These are phyloP conservation scores for Callocephalon fimbriatum DNA, from an alignment of 2,113 vertebrate species.

Conservation along the genomic window DNA sequence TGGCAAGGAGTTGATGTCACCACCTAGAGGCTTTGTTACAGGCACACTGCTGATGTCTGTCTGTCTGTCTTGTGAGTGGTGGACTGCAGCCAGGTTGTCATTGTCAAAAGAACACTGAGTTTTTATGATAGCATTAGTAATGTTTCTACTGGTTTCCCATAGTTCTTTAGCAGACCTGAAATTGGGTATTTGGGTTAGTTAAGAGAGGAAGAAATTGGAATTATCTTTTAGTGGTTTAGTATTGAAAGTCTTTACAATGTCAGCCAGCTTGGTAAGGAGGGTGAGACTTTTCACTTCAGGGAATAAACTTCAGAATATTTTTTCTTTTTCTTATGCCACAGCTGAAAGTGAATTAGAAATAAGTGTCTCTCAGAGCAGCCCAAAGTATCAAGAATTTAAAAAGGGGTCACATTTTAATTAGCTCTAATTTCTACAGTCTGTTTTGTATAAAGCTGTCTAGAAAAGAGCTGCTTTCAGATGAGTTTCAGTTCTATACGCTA, in stretches of 20 bases:
- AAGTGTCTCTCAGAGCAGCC: neutral
- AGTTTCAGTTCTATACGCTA: neutral
- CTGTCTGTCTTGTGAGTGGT: neutral
- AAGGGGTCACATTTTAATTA: neutral
- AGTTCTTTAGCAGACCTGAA: neutral
- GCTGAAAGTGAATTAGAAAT: neutral
- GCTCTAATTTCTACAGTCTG: neutral
- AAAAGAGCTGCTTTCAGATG: neutral
- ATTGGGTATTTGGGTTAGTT: neutral
- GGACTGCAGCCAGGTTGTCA: neutral
- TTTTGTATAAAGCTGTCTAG: neutral
- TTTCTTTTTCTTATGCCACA: neutral
- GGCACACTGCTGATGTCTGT: neutral
- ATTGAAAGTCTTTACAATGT: neutral
- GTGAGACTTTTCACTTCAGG: neutral
- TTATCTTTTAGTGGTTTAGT: neutral
- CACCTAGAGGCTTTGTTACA: neutral
- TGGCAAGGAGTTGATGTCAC: neutral
- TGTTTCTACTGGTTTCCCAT: neutral
- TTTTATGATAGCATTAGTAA: rapidly evolving
- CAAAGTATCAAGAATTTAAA: neutral
- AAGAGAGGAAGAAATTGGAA: neutral
- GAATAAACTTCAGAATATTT: neutral
- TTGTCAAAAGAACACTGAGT: neutral
- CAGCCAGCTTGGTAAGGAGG: neutral